Conservation (phyloP, 1,140 invertebrate species). For the Sarcophaga peregrina region DNA sequence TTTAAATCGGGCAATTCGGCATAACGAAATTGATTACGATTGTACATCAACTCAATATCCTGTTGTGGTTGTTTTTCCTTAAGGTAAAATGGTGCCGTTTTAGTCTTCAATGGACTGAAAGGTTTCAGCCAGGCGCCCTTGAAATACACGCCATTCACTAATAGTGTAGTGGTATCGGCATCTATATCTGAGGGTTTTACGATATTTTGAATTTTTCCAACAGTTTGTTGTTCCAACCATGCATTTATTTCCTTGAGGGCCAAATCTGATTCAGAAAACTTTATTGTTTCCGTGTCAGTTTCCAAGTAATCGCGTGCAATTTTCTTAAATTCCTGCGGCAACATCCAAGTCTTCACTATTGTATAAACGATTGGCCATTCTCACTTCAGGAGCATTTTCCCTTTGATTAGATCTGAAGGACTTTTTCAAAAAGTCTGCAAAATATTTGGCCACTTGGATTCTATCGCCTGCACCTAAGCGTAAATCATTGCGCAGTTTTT, state of each 20-base stretch:
- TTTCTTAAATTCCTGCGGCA: not conserved
- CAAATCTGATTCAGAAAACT: not conserved
- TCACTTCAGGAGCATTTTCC: not conserved
- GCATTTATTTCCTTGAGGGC: not conserved
- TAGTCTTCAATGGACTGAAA: not conserved
- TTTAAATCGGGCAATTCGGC: constrained; percentile 2
- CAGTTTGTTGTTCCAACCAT: not conserved
- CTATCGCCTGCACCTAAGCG: not conserved
- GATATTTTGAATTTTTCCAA: not conserved
- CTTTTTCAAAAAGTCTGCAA: not conserved
- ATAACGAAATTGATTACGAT: not conserved
- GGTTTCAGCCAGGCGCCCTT: constrained; percentile 11
- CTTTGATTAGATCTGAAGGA: not conserved
- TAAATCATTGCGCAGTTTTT: not conserved
- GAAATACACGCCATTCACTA: constrained; percentile 40
- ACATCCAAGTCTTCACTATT: not conserved
- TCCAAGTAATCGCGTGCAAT: not conserved
- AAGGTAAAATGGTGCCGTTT: not conserved
- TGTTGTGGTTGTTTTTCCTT: not conserved
- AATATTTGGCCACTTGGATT: not conserved
- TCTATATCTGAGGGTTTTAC: not conserved
- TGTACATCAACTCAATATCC: not conserved
- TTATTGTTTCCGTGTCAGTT: not conserved
- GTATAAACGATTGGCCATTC: not conserved
- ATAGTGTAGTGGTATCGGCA: not conserved